A percentile compares a stretch with the other conserved stretches of the same genome.
phyloP scores from a whole-genome alignment of 2,113 vertebrate species.

The Vidua macroura region DNA sequence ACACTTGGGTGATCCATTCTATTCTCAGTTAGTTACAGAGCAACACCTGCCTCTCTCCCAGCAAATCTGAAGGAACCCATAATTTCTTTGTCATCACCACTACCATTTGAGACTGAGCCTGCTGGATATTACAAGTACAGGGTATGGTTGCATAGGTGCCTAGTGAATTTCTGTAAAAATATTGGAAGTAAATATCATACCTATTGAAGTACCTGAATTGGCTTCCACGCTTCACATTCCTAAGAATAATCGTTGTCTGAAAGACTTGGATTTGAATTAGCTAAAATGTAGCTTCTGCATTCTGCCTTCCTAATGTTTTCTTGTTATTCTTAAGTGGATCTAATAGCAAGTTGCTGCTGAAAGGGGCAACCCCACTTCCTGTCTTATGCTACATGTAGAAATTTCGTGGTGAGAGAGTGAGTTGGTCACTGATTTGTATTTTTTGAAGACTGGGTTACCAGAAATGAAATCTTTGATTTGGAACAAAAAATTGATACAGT shows the following conservation, averaged over 20 bases:
- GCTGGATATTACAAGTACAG: neutral
- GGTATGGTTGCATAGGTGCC: neutral
- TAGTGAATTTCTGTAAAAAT: neutral
- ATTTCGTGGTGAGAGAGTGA: rapidly evolving
- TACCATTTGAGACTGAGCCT: neutral
- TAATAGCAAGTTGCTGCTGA: neutral
- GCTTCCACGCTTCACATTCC: neutral
- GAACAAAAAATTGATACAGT: neutral
- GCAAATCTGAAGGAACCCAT: neutral
- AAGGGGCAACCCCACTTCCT: neutral
- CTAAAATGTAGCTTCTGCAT: neutral
- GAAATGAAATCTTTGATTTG: neutral
- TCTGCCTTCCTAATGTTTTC: neutral
- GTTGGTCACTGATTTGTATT: neutral
- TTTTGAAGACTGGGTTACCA: neutral
- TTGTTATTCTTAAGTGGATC: neutral
- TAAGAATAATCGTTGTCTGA: neutral
- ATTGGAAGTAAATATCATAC: neutral
- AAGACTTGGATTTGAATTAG: neutral
- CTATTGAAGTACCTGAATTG: neutral
- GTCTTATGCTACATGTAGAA: neutral
- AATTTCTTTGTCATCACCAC: neutral
- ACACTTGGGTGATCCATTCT: neutral
- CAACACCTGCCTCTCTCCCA: neutral
- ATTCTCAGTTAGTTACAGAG: neutral